Base-by-base conservation (phyloP, 2,888 invertebrate species). In the Seladonia tumulorum region DNA sequence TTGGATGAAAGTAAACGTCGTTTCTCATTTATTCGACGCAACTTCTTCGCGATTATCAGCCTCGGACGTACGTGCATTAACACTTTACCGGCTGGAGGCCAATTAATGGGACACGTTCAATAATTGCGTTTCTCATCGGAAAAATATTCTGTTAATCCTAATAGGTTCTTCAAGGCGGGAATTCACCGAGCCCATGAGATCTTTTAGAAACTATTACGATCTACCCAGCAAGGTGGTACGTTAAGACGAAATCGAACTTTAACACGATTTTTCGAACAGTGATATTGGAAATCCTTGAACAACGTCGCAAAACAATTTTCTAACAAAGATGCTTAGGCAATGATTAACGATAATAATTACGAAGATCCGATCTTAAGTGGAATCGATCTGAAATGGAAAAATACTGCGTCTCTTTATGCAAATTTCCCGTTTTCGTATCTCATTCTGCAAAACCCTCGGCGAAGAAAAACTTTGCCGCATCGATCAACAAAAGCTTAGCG, bases 1-100 rank as follows among this genome's bases (percentile, higher is more conserved):
- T 78, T 78, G 70, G 77, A 71, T 75, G 60, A 81, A 81, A 81
- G 68, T 71, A 70, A 75, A 60, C 74, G 81, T 70, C 57, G 47
- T 68, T 39, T 73, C 77, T 81, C 25, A 35, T 81, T 70, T 66
- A 76, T 81, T 66, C 77, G 68, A 74, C 57, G 70, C 42, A 29
- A 25, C 53, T 49, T 29, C 47, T 35, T 35, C n/a, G 12, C 8
- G 35, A 5, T 45, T 49, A 63, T 53, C 57, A 29, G 25, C 16
- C 29, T 8, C 66, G 8, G 29, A 66, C 66, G 3, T 5, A 18
- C 53, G 22, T 10, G 22, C 22, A 10, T 53, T 53, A 53, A 53
- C 53, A 4, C 53, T 53, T 53, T 4, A 53, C 53, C 53, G 22
- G n/a, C 10, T 8, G 53, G 53, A 53, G 53, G n/a, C n/a, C 53